Evolutionary conservation across 2,888 invertebrate genomes (phyloP).

Genomic region (Cephus runcator): DNA sequence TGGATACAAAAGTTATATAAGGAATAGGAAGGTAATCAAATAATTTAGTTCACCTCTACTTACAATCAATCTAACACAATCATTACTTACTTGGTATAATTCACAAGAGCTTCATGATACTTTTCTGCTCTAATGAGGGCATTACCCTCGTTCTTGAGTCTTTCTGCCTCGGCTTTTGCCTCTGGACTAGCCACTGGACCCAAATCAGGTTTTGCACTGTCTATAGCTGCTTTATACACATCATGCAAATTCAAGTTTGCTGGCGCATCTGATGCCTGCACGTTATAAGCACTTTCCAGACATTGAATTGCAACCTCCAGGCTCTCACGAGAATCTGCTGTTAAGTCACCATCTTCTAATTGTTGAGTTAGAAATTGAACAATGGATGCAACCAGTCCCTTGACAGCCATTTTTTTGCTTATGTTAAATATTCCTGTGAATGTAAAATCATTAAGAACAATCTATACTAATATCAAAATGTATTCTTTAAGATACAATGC

Average conservation of each 20-base stretch:
- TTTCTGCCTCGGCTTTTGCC: slow-evolving; percentile 79
- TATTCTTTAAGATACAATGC: not conserved
- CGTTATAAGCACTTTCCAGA: slow-evolving; percentile 88
- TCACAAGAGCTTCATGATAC: slow-evolving; percentile 82
- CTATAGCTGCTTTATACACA: slow-evolving; percentile 63
- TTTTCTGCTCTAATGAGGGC: slow-evolving; percentile 87
- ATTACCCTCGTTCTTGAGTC: slow-evolving; percentile 88
- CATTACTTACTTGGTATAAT: slow-evolving; percentile 76
- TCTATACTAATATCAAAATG: not conserved
- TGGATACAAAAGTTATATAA: not conserved
- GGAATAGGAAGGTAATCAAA: not conserved
- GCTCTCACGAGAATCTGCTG: slow-evolving; percentile 74
- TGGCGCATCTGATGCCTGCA: slow-evolving; percentile 68
- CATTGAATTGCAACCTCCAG: slow-evolving; percentile 96
- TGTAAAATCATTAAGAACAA: not conserved
- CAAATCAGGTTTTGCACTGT: slow-evolving; percentile 32
- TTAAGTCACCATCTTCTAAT: slow-evolving; percentile 65
- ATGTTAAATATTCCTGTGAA: not conserved
- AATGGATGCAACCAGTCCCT: slow-evolving; percentile 69
- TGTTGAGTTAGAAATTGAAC: slow-evolving; percentile 71
- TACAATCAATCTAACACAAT: slow-evolving; percentile 1
- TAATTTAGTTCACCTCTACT: not conserved
- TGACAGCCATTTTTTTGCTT: slow-evolving; percentile 50
- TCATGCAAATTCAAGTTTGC: slow-evolving; percentile 65
- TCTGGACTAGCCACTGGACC: slow-evolving; percentile 65